Conservation (phyloP, 2,113 vertebrate genomes). For the Daubentonia madagascariensis region DNA sequence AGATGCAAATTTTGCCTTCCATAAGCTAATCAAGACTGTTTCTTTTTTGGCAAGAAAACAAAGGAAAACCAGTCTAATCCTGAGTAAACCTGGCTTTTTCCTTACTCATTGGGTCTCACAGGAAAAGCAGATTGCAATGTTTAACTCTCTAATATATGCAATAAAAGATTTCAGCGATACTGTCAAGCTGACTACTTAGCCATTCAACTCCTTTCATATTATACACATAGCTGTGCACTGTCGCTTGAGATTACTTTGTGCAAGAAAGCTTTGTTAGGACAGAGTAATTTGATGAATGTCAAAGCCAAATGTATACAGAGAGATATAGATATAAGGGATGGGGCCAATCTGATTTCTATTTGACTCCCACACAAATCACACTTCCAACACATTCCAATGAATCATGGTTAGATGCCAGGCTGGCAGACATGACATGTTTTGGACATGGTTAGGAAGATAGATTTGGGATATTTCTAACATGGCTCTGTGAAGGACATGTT, state of each 20-base stretch:
- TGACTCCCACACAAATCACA: constrained; percentile 60
- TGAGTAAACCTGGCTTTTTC: constrained; percentile 65
- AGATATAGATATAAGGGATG: constrained; percentile 62
- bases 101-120: constrained; percentile 67
- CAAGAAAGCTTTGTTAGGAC: constrained; percentile 72
- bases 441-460: constrained; percentile 25
- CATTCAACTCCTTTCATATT: constrained; percentile 74
- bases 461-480: constrained; percentile 32
- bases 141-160: constrained; percentile 78
- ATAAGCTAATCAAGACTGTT: constrained; percentile 62
- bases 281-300: constrained; percentile 70
- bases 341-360: constrained; percentile 60
- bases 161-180: constrained; percentile 75
- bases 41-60: constrained; percentile 71
- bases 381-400: constrained; percentile 51
- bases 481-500: neutral
- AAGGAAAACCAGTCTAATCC: constrained; percentile 58
- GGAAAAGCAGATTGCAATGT: constrained; percentile 75
- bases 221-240: constrained; percentile 59
- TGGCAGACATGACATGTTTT: constrained; percentile 24
- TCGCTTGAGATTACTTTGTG: constrained; percentile 69
- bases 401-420: neutral
- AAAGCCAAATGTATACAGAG: constrained; percentile 60
- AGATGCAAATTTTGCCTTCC: constrained; percentile 58
- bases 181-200: constrained; percentile 71